Conservation (phyloP, 2,888 invertebrate genomes). For the Steinernema scapterisci region DNA sequence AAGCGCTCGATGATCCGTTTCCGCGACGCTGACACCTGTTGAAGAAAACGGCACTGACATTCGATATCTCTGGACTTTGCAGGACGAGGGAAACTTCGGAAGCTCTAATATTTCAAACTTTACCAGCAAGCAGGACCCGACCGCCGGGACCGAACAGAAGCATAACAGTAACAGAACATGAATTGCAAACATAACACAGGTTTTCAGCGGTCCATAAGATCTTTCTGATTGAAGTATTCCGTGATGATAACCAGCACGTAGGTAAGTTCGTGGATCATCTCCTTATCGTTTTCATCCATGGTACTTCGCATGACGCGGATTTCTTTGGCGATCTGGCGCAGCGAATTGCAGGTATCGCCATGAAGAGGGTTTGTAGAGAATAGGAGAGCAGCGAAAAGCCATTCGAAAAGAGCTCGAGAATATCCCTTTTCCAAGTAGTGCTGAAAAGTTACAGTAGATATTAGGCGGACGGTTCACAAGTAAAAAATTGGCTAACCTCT, state of each 20-base stretch:
- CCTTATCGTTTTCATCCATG: slow-evolving; percentile 47
- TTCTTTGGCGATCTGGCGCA: slow-evolving; percentile 75
- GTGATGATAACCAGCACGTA: slow-evolving; percentile 38
- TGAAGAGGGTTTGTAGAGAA: slow-evolving; percentile 76
- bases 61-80: not conserved
- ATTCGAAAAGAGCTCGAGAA: slow-evolving; percentile 66
- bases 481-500: slow-evolving; percentile 32
- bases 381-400: slow-evolving; percentile 77
- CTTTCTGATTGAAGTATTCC: not conserved
- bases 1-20: not conserved
- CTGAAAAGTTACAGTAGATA: slow-evolving; percentile 33
- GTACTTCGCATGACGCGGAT: slow-evolving; percentile 71
- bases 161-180: not conserved
- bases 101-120: not conserved
- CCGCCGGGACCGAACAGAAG: not conserved
- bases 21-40: slow-evolving; percentile 21
- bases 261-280: slow-evolving; percentile 43
- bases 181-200: not conserved
- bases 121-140: not conserved
- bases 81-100: not conserved
- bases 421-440: slow-evolving; percentile 43
- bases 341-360: slow-evolving; percentile 75
- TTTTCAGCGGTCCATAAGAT: not conserved
- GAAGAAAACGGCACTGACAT: slow-evolving; percentile 20
- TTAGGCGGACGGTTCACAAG: not conserved